Percentiles rank a stretch among this genome's conserved stretches.
These are phyloP conservation scores for Chroicocephalus ridibundus DNA, from an alignment of 2,113 vertebrate genomes.

Conservation along the genomic window DNA sequence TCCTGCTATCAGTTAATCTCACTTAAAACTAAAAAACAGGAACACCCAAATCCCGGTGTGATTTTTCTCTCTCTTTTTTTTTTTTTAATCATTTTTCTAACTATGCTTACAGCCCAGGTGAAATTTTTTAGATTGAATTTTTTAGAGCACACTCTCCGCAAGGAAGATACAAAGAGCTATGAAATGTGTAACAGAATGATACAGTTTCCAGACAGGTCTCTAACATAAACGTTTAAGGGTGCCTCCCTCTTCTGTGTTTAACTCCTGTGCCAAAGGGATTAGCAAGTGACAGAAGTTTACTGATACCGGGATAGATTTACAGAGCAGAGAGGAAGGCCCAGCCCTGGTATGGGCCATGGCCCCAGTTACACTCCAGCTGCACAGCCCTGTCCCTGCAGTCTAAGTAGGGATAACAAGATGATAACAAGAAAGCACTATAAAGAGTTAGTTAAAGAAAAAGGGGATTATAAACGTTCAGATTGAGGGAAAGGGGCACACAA, in stretches of 20 bases:
- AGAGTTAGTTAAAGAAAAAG: background rate
- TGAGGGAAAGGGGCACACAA: background rate
- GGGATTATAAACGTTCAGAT: background rate
- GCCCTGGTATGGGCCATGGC: background rate
- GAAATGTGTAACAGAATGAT: background rate
- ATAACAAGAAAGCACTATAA: background rate
- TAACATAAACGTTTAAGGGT: background rate
- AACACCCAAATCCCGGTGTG: background rate
- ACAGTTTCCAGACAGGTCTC: slow-evolving; percentile 15
- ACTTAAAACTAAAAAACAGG: background rate
- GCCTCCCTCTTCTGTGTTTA: background rate
- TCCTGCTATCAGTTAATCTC: background rate
- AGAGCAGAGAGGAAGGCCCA: background rate
- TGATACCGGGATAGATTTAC: background rate
- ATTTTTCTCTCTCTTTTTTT: background rate
- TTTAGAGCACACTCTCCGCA: background rate
- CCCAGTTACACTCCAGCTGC: background rate
- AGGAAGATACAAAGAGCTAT: background rate
- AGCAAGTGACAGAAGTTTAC: slow-evolving; percentile 5
- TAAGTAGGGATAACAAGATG: background rate
- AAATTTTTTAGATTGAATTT: fast-evolving
- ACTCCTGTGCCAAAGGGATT: background rate
- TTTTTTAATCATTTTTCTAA: background rate
- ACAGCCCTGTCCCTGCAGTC: background rate
- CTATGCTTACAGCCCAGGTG: background rate